Evolutionary conservation across 2,797 vertebrate species (phyloP).

Genomic region (Emydoidea blandingii): DNA sequence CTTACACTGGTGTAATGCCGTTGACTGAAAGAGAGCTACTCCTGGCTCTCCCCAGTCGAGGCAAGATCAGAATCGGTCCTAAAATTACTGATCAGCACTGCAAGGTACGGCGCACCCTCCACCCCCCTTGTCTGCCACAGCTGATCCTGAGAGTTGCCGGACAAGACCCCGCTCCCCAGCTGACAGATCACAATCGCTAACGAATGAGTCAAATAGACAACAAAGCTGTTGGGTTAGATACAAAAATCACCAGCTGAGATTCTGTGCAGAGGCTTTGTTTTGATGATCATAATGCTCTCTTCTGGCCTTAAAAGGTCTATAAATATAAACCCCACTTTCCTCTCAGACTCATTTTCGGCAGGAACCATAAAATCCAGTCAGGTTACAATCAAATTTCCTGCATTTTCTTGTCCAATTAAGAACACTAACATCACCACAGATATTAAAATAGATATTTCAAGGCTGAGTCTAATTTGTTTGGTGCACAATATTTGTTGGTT

Average conservation of each 20-base stretch:
- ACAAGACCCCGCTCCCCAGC: background rate
- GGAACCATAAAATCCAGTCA: constrained; percentile 66
- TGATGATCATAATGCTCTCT: constrained; percentile 12
- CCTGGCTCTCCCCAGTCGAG: background rate
- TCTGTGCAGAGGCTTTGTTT: background rate
- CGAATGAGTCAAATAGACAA: background rate
- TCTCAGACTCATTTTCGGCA: constrained; percentile 62
- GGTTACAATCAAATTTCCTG: constrained; percentile 70
- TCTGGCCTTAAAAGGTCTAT: background rate
- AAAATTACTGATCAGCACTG: background rate
- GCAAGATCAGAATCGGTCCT: background rate
- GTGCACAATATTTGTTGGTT: background rate
- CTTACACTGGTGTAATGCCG: background rate
- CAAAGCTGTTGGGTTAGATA: background rate
- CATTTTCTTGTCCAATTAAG: constrained; percentile 68
- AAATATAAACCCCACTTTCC: constrained; percentile 48
- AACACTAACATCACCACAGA: constrained; percentile 57
- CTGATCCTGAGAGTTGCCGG: background rate
- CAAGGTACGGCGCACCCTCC: background rate
- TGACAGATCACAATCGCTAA: background rate
- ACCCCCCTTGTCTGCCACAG: background rate
- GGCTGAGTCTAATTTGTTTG: constrained; percentile 49
- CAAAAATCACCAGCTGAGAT: background rate
- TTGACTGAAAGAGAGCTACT: background rate
- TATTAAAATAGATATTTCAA: constrained; percentile 57